Base-by-base conservation (phyloP, 2,797 vertebrate genomes). In the Peromyscus attwateri region DNA sequence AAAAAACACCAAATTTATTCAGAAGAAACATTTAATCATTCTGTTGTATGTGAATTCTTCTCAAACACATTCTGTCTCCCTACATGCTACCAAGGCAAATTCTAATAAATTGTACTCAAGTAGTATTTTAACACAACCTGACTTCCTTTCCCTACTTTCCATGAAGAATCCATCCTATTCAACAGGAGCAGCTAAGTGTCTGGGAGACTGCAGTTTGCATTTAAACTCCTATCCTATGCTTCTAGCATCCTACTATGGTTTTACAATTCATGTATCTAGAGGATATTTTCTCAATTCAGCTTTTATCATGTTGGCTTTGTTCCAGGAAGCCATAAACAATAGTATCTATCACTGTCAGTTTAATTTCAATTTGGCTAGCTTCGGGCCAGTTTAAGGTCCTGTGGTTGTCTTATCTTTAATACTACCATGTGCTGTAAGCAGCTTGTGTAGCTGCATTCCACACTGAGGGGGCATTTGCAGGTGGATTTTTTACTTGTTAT, bases 11-110 rank as follows among this genome's bases (percentile, higher is more conserved):
- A 1, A 89, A 81, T 81, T 88, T 82, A 43, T 91, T 87, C 55
- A 96, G 64, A 95, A 68, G 49, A 84, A 92, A 37, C 60, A 73
- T 60, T 89, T 82, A 55, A 10, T 16, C 43, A 92, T 75, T 25
- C 2, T 83, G 82, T 93, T 43, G 2, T 34, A n/a, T 62, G 37
- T 2, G 3, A 82, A 40, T 73, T 57, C 31, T 49, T 11, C 57
- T 70, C 27, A 64, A n/a, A 0, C 49, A 55, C 8, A 71, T 46
- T 89, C 64, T 83, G 89, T 43, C 43, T 77, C 31, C 14, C 8
- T 55, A 3, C 0, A 76, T 37, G 46, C 64, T 43, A 37, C 3
- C 27, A 49, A 29, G 37, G 64, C 43, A 82, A 82, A 60, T 92
- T 82, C 14, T 82, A 19, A 37, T 89, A 49, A 1, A 73, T 52